A percentile compares a stretch with the other conserved stretches of the same genome.
phyloP scores from a whole-genome alignment of 2,888 invertebrate species.

The Augochlorella aurata region DNA sequence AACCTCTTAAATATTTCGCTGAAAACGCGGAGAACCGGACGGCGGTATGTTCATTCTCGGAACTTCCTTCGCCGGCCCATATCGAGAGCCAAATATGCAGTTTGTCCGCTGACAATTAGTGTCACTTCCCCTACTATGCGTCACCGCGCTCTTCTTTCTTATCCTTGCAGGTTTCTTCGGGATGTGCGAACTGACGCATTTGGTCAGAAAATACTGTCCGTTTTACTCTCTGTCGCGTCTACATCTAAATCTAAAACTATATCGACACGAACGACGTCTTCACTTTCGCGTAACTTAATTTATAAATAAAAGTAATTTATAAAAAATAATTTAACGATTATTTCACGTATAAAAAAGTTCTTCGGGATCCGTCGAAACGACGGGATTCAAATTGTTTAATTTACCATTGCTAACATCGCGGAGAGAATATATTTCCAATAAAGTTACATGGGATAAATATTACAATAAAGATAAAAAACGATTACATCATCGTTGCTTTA shows the following conservation, averaged over 20 bases:
- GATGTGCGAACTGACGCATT: not conserved
- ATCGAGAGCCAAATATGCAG: constrained; percentile 5
- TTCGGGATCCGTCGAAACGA: too few species aligned
- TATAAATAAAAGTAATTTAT: too few species aligned
- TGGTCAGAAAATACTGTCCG: not conserved
- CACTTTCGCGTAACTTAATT: too few species aligned
- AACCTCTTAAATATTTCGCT: not conserved
- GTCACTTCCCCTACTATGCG: not conserved
- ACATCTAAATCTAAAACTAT: not conserved
- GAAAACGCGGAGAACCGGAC: not conserved
- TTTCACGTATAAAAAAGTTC: too few species aligned
- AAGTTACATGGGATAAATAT: too few species aligned
- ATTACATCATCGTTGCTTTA: too few species aligned
- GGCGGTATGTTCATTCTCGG: not conserved
- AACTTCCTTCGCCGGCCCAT: not conserved
- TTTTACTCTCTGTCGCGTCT: not conserved
- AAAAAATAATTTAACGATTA: too few species aligned
- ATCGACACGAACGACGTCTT: not conserved
- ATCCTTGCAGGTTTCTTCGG: not conserved
- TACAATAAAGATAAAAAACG: too few species aligned
- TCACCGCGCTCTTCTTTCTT: not conserved
- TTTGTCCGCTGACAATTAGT: not conserved
- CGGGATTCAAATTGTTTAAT: too few species aligned
- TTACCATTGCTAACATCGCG: too few species aligned
- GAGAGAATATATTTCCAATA: too few species aligned